Base-by-base conservation (phyloP, 53 echinoderm and acorn worm species). In the Paracentrotus lividus region DNA sequence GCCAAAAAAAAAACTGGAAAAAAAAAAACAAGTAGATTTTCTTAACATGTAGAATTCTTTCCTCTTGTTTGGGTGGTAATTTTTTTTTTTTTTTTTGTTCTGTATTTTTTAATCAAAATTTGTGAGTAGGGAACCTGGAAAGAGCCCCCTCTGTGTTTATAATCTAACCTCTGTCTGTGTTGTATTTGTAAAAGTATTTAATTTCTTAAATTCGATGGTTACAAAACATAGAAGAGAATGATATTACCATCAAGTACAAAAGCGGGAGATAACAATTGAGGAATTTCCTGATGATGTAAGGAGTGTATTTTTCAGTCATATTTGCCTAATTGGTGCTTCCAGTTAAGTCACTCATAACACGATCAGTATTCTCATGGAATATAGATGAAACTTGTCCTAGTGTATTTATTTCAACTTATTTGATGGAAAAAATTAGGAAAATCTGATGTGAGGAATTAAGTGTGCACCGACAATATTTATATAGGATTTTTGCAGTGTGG, bases 151-250 rank as follows among this genome's bases (percentile, higher is more conserved):
- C 1, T 47, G 12, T 81, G 81, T 81, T 81, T 47, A 81, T 45
- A 45, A 20, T 47, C 81, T n/a, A 47, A 24, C 81, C 47, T 13
- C 78, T 27, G 10, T 77, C 24, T 23, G 21, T 42, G 42, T 42
- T 81, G 45, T 81, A 47, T 81, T 81, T 81, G 81, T 81, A 47
- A 45, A 81, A 81, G 81, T 81, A 72, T 72, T 38, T 72, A 72
- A 72, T 72, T 72, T 38, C 40, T 40, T 20, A 72, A 40, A 72
- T 36, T 32, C 27, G 10, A 72, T 36, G 5, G 18, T 38, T 32
- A 4, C 40, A 38, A 15, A 18, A 72, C 0, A 72, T 36, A 38
- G 8, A 9, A 1, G 27, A 64, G 31, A 64, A 9, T 10, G 8
- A 20, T 3, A 40, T 1, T 72, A 14, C 18, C 4, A 2, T 72